Evolutionary conservation across 2,113 vertebrate genomes (phyloP), one percentile per base, ranked within the genome.

Genomic region (Saguinus midas): DNA sequence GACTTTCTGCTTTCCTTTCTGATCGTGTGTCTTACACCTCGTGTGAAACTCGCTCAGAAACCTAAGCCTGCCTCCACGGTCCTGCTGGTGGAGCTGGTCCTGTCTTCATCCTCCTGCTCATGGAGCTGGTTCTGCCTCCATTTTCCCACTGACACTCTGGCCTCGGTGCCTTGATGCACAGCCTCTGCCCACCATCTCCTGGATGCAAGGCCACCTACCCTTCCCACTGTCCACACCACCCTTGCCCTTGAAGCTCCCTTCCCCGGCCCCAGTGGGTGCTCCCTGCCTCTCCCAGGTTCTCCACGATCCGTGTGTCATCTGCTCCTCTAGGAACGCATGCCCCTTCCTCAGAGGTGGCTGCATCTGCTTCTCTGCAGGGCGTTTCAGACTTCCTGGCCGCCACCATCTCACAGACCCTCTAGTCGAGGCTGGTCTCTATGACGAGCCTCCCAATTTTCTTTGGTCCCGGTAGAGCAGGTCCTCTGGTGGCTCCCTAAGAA

Each of bases 251-350:
- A 17, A 6, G 21, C n/a, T 52, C 50, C 85, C 58, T 37, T 17
- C 29, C 29, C 17, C 0, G 9, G 35, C 6, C 13, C 37, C 35
- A 0, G 43, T 13, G 1, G 45, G 37, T 1, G 5, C 80, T 0
- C 0, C 48, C 61, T 81, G 76, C 32, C 32, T n/a, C 78, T 13
- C 27, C 37, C 32, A 2, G 1, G 25, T 13, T 2, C 40, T 17
- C 12, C 1, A 4, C 0, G 5, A 48, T 6, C 68, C 5, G 0
- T 0, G 45, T 0, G n/a, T 32, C 35, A 3, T 9, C 40, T 66
- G 80, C 70, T 72, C 58, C 55, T 79, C 29, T 5, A 21, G 12
- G 16, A 68, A 50, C 23, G 21, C 37, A 8, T 2, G 21, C 5
- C 20, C 58, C 23, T 29, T 40, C 29, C 21, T 72, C 5, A 43